These are phyloP conservation scores for Phthorimaea operculella DNA, from an alignment of 1,140 invertebrate species.

Conservation along the genomic window DNA sequence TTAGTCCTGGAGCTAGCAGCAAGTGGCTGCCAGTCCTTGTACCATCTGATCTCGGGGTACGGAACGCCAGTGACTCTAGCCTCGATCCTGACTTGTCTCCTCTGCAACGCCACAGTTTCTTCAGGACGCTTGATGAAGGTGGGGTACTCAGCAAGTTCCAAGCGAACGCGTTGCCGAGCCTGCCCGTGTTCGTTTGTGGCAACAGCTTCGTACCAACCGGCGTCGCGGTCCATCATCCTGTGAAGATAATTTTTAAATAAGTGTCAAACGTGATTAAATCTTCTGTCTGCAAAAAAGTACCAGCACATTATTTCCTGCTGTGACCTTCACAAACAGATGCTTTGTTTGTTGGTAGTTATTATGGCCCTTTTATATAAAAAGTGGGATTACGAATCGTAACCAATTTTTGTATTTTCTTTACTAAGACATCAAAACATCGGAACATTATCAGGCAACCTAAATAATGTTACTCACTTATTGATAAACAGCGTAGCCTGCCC, in stretches of 20 bases:
- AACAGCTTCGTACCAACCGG: conserved; percentile 93
- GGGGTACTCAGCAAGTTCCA: conserved; percentile 93
- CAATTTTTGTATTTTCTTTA: too few relatives aligned
- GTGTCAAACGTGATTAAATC: too few relatives aligned
- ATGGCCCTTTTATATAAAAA: too few relatives aligned
- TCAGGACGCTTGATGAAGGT: conserved; percentile 87
- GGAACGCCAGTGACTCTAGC: conserved; percentile 91
- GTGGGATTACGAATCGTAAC: too few relatives aligned
- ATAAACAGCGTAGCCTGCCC: conserved; percentile 89
- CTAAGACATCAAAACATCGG: too few relatives aligned
- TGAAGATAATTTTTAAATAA: conserved; percentile 8
- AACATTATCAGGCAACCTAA: too few relatives aligned
- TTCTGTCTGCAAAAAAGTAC: too few relatives aligned
- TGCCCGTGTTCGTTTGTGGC: conserved; percentile 94
- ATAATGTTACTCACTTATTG: conserved; percentile 74
- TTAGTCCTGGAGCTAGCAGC: conserved; percentile 83
- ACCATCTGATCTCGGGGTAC: conserved; percentile 96
- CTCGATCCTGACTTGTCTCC: conserved; percentile 80
- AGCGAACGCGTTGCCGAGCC: conserved; percentile 82
- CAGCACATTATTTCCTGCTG: too few relatives aligned
- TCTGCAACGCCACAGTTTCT: conserved; percentile 81
- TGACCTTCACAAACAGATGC: too few relatives aligned
- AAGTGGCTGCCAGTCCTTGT: conserved; percentile 95
- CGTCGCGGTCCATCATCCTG: conserved; percentile 89
- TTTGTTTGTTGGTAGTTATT: too few relatives aligned